Conservation (phyloP, 1,140 invertebrate species). For the Eulimnadia texana region DNA sequence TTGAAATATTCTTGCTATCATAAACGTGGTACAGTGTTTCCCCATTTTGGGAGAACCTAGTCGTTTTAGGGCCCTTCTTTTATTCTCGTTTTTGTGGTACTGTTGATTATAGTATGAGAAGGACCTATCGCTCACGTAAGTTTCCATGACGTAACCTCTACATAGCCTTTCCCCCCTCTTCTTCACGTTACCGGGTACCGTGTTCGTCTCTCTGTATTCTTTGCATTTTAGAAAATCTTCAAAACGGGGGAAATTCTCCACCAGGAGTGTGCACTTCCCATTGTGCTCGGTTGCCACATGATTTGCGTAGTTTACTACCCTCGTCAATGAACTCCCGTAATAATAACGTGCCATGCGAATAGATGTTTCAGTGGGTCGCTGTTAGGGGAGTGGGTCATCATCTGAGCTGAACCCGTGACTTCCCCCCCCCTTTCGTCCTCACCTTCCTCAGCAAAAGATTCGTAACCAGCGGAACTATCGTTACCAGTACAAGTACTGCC, state of each 20-base stretch:
- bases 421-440: too few species aligned
- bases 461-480: too few species aligned
- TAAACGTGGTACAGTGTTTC: not conserved
- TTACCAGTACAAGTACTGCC: too few species aligned
- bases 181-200: not conserved
- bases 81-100: not conserved
- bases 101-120: not conserved
- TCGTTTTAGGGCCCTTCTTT: not conserved
- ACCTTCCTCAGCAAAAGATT: too few species aligned
- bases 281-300: not conserved
- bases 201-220: not conserved
- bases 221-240: not conserved
- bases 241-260: not conserved
- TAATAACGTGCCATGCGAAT: too few species aligned
- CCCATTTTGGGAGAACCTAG: not conserved
- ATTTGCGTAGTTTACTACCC: too few species aligned
- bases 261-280: not conserved
- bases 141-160: not conserved
- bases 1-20: not conserved
- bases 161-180: not conserved
- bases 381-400: too few species aligned
- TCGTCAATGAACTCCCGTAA: too few species aligned
- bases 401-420: too few species aligned
- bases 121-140: not conserved
- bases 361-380: too few species aligned